Percentiles rank a stretch among this genome's conserved stretches.
These are phyloP conservation scores for Synergus laeviventris DNA, from an alignment of 2,888 invertebrate genomes.

Conservation along the genomic window DNA sequence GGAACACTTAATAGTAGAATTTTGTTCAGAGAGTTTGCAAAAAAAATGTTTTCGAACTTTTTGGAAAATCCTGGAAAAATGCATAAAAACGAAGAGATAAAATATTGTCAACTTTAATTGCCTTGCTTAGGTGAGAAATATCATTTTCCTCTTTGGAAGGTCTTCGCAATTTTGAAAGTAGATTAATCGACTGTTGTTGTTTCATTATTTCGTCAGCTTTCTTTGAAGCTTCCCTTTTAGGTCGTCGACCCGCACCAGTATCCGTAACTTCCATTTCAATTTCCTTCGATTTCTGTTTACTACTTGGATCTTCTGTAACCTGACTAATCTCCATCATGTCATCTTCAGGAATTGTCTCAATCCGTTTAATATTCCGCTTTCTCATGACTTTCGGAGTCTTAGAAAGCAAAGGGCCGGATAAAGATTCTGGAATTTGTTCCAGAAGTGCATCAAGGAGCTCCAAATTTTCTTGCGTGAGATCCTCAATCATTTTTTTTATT, in stretches of 20 bases:
- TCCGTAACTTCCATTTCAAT: conserved; percentile 41
- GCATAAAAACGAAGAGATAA: neutral
- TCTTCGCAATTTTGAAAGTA: conserved; percentile 58
- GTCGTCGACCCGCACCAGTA: conserved; percentile 46
- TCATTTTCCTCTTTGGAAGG: conserved; percentile 49
- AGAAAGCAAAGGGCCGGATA: conserved; percentile 60
- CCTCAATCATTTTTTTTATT: conserved; percentile 49
- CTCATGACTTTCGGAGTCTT: conserved; percentile 67
- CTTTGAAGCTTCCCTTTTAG: conserved; percentile 64
- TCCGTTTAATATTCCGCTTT: conserved; percentile 59
- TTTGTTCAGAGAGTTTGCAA: no score
- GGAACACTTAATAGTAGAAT: neutral
- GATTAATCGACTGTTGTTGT: conserved; percentile 59
- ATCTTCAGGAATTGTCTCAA: conserved; percentile 70
- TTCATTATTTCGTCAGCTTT: conserved; percentile 64
- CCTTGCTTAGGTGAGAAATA: conserved; percentile 44
- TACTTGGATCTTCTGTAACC: conserved; percentile 6
- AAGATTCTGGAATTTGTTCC: conserved; percentile 59
- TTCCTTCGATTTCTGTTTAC: neutral
- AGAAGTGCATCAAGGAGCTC: conserved; percentile 56
- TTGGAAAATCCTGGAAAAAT: no score
- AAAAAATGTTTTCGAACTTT: no score
- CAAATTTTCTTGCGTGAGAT: conserved; percentile 47
- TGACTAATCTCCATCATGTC: conserved; percentile 47
- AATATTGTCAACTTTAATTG: conserved; percentile 17